A percentile compares a stretch with the other conserved stretches of the same genome.
Evolutionary conservation across 2,797 vertebrate species (phyloP).

Genomic region (Rhyacichthys aspro): DNA sequence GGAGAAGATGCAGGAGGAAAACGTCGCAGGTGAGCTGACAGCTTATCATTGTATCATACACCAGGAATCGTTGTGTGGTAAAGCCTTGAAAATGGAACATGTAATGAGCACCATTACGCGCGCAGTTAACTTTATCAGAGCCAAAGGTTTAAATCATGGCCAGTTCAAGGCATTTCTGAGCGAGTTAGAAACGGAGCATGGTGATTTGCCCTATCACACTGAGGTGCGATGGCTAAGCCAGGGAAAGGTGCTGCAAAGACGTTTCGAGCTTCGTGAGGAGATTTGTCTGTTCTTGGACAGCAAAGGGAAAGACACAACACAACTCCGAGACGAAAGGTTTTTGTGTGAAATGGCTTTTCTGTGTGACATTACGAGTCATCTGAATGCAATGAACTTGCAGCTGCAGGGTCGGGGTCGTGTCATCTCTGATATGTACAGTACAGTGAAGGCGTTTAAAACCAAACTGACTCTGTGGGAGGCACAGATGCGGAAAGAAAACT

Average conservation of each 20-base stretch:
- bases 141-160: slow-evolving; percentile 18
- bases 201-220: slow-evolving; percentile 8
- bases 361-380: slow-evolving; percentile 36
- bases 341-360: slow-evolving; percentile 32
- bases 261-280: not conserved
- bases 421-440: slow-evolving; percentile 7
- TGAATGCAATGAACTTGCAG: slow-evolving; percentile 16
- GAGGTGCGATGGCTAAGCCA: slow-evolving; percentile 5
- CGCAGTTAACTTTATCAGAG: slow-evolving; percentile 23
- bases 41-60: slow-evolving; percentile 31
- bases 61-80: slow-evolving; percentile 17
- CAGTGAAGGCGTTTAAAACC: slow-evolving; percentile 18
- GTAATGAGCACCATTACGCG: slow-evolving; percentile 12
- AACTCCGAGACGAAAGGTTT: slow-evolving; percentile 14
- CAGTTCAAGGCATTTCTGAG: slow-evolving; percentile 16
- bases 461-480: slow-evolving; percentile 21
- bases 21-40: slow-evolving; percentile 14
- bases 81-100: slow-evolving; percentile 29
- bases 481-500: slow-evolving; percentile 17
- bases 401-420: slow-evolving; percentile 3
- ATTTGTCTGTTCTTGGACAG: slow-evolving; percentile 12
- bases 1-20: slow-evolving; percentile 9
- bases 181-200: not conserved
- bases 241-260: slow-evolving; percentile 3
- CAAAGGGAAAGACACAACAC: slow-evolving; percentile 31